phyloP scores from a whole-genome alignment of 2,797 vertebrate genomes.

The Hyperoplus immaculatus region DNA sequence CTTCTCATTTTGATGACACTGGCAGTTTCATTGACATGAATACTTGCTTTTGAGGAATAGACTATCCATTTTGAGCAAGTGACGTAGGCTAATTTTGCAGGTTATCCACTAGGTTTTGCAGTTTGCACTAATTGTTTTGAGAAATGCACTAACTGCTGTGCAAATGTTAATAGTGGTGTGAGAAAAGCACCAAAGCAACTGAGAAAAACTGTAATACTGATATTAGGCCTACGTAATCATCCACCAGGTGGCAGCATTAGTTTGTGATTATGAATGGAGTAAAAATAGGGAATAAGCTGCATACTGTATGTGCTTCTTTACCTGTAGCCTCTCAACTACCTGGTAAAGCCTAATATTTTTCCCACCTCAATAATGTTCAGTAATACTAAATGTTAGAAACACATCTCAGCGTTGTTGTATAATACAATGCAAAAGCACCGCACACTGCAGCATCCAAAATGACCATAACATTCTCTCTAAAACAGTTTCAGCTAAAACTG shows the following conservation, averaged over 20 bases:
- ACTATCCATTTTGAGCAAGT: too few relatives aligned
- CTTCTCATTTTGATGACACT: too few relatives aligned
- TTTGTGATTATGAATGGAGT: not conserved
- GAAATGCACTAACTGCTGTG: too few relatives aligned
- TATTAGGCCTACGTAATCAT: not conserved
- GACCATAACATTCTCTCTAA: not conserved
- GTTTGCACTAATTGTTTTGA: too few relatives aligned
- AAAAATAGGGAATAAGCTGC: not conserved
- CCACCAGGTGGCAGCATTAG: constrained; percentile 65
- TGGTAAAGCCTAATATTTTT: not conserved
- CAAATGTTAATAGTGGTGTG: too few relatives aligned
- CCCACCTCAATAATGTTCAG: not conserved
- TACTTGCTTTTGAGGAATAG: too few relatives aligned
- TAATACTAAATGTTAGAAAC: not conserved
- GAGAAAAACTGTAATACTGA: too few relatives aligned
- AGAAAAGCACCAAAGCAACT: too few relatives aligned
- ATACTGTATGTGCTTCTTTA: not conserved
- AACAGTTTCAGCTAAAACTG: not conserved
- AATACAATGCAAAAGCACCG: not conserved
- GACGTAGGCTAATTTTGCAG: too few relatives aligned
- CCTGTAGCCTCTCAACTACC: not conserved
- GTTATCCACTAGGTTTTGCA: too few relatives aligned
- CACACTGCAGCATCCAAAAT: not conserved
- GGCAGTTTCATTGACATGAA: too few relatives aligned
- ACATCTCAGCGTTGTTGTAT: not conserved